Conservation (phyloP, 2,113 vertebrate species). For the Coreoperca whiteheadi region DNA sequence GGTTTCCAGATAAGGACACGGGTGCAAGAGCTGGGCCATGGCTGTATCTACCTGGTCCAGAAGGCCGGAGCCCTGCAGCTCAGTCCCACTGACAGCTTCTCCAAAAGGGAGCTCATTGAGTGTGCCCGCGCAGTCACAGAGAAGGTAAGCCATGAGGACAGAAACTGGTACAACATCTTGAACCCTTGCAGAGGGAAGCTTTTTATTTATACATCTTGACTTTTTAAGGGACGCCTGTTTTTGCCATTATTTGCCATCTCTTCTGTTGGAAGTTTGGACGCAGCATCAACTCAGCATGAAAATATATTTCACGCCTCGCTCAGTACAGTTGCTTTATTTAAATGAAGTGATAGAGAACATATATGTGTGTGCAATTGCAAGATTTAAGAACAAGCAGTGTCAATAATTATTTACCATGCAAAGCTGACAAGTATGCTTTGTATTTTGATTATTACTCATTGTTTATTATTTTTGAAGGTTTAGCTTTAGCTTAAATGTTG, state of each 20-base stretch:
- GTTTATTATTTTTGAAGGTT: neutral
- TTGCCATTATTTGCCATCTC: slow-evolving; percentile 17
- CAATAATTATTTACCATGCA: neutral
- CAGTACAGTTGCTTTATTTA: neutral
- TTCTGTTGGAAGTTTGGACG: slow-evolving; percentile 25
- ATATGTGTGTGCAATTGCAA: neutral
- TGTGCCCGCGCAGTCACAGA: slow-evolving; percentile 95
- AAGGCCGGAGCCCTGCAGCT: slow-evolving; percentile 98
- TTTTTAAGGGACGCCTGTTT: slow-evolving; percentile 20
- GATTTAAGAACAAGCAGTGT: neutral
- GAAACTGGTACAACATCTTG: neutral
- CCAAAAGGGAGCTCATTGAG: slow-evolving; percentile 96
- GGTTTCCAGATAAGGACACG: slow-evolving; percentile 95
- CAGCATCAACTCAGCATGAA: slow-evolving; percentile 24
- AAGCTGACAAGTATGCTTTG: neutral
- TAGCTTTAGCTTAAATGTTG: neutral
- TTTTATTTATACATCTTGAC: neutral
- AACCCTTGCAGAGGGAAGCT: neutral
- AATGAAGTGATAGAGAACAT: slow-evolving; percentile 13
- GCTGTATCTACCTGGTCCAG: slow-evolving; percentile 98
- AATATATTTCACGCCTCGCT: slow-evolving; percentile 10
- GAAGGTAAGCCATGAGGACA: slow-evolving; percentile 86
- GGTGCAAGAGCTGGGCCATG: slow-evolving; percentile 96
- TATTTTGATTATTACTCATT: neutral
- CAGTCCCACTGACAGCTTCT: slow-evolving; percentile 96